Evolutionary conservation across 1,140 invertebrate genomes (phyloP).

Genomic region (Drosophila malerkotliana): DNA sequence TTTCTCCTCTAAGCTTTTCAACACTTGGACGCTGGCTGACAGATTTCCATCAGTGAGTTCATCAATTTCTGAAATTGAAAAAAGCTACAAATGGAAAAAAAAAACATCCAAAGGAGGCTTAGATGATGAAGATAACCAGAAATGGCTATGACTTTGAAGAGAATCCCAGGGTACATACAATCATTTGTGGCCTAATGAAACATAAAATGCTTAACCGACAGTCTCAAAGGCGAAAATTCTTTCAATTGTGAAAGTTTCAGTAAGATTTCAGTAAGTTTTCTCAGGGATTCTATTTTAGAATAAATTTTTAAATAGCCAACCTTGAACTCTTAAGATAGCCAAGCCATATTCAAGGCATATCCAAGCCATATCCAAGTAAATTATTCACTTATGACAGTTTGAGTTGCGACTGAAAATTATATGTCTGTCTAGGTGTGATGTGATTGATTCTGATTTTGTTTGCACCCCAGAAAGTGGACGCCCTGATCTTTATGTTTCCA

Average conservation of each 20-base stretch:
- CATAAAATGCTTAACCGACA: conserved; percentile 64
- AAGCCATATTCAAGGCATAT: no score
- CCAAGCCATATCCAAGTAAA: neutral
- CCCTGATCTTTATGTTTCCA: conserved; percentile 35
- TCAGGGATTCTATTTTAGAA: neutral
- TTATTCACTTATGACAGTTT: conserved; percentile 34
- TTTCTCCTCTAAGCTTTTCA: conserved; percentile 31
- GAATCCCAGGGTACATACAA: conserved; percentile 54
- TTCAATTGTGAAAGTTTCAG: conserved; percentile 49
- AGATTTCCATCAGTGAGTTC: conserved; percentile 68
- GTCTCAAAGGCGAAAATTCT: conserved; percentile 27
- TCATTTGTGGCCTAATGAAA: conserved; percentile 79
- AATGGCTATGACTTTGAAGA: conserved; percentile 14
- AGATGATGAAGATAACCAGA: conserved; percentile 50
- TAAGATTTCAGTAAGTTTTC: neutral
- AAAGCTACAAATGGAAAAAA: conserved; percentile 18
- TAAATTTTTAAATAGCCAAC: conserved; percentile 5
- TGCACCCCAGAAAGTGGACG: conserved; percentile 1
- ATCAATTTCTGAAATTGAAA: conserved; percentile 71
- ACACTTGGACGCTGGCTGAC: conserved; percentile 45
- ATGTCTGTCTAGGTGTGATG: conserved; percentile 52
- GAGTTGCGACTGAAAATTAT: conserved; percentile 42
- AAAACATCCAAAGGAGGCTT: neutral
- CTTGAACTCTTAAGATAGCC: conserved; percentile 16
- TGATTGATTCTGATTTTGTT: conserved; percentile 57